Percentiles rank a stretch among this genome's conserved stretches.
phyloP scores from a whole-genome alignment of 2,797 vertebrate species.

The Miichthys miiuy region DNA sequence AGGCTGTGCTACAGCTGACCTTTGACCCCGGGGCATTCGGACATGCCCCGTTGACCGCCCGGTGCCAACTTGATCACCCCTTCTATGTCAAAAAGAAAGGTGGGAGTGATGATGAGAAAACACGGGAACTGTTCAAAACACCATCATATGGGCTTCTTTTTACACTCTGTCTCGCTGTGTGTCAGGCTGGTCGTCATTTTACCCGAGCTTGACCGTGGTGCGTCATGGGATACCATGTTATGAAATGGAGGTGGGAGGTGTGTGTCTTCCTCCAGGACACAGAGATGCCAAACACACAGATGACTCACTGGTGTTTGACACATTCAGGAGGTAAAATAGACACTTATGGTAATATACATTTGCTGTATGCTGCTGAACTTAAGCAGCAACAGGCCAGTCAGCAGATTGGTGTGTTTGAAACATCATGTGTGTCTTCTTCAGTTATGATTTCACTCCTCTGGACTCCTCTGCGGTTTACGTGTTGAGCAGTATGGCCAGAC shows the following conservation, averaged over 20 bases:
- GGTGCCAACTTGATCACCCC: conserved; percentile 94
- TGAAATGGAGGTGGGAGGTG: conserved; percentile 93
- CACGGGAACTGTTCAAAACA: accelerated
- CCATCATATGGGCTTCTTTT: accelerated
- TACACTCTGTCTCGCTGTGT: not conserved
- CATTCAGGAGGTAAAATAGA: conserved; percentile 92
- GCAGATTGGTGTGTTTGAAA: not conserved
- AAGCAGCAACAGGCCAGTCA: not conserved
- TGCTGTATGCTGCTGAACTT: too few relatives aligned
- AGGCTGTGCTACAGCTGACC: conserved; percentile 94
- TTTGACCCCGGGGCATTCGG: conserved; percentile 96
- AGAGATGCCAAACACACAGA: conserved; percentile 97
- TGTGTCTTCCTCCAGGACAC: conserved; percentile 98
- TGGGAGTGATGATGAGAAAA: conserved; percentile 58
- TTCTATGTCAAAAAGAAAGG: conserved; percentile 99
- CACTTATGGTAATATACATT: not conserved
- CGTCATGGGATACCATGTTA: conserved; percentile 98
- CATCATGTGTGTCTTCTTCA: conserved; percentile 57
- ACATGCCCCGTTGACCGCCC: conserved; percentile 87
- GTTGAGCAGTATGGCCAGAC: conserved; percentile 97
- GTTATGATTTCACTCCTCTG: conserved; percentile 97
- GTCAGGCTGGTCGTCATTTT: conserved; percentile 97
- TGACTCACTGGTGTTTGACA: conserved; percentile 97
- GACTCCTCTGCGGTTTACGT: conserved; percentile 98
- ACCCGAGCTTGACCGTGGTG: conserved; percentile 98